These are phyloP conservation scores for Reinhardtius hippoglossoides DNA, from an alignment of 2,113 vertebrate genomes.

Conservation along the genomic window DNA sequence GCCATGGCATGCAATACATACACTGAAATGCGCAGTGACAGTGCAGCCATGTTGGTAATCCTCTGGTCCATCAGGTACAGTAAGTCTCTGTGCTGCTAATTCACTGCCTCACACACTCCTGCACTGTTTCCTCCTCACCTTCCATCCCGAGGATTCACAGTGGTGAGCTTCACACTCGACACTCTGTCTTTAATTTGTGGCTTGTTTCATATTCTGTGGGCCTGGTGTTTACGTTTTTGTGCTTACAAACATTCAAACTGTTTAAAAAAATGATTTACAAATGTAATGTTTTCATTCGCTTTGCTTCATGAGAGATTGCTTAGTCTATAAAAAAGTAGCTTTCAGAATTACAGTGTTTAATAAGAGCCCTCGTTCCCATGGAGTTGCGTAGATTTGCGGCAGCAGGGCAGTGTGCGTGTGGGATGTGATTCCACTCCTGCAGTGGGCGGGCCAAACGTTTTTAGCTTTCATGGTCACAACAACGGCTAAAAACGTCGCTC, in stretches of 20 bases:
- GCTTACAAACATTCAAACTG: background rate
- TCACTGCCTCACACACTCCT: conserved; percentile 24
- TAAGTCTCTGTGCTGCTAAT: conserved; percentile 39
- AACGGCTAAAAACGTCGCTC: too few relatives aligned
- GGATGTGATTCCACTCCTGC: too few relatives aligned
- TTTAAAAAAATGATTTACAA: background rate
- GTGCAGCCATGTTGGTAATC: conserved; percentile 57
- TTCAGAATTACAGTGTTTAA: too few relatives aligned
- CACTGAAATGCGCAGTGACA: conserved; percentile 35
- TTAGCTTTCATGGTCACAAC: too few relatives aligned
- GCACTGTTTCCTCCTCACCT: conserved; percentile 3
- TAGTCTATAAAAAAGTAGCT: too few relatives aligned
- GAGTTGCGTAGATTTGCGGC: too few relatives aligned
- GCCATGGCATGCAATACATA: conserved; percentile 34
- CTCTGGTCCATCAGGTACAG: conserved; percentile 26
- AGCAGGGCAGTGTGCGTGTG: too few relatives aligned
- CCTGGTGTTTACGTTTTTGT: too few relatives aligned
- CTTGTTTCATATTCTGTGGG: background rate
- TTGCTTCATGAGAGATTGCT: background rate
- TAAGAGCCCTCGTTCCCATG: too few relatives aligned
- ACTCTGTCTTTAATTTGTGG: background rate
- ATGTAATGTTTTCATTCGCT: background rate
- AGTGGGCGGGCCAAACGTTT: too few relatives aligned
- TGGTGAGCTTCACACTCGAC: conserved; percentile 57
- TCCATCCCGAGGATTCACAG: conserved; percentile 38